Evolutionary conservation across 2,888 invertebrate genomes (phyloP).

Genomic region (Ormia ochracea): DNA sequence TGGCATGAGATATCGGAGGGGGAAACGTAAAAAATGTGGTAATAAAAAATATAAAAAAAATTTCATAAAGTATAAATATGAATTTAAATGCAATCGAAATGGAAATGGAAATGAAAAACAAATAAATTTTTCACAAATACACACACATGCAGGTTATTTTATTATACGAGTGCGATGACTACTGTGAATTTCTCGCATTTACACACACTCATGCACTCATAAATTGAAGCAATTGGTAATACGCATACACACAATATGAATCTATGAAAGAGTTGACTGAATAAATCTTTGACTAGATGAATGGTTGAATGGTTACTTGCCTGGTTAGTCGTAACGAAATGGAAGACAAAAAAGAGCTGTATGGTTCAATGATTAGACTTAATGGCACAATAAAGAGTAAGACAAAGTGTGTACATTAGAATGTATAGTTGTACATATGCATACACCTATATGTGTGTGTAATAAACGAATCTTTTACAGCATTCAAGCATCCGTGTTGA

Average conservation of each 20-base stretch:
- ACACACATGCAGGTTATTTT: constrained; percentile 43
- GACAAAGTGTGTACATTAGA: constrained; percentile 10
- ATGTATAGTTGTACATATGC: neutral
- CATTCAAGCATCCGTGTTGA: neutral
- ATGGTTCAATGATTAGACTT: constrained; percentile 58
- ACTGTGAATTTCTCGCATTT: neutral
- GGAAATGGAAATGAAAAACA: constrained; percentile 59
- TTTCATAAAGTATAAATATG: constrained; percentile 50
- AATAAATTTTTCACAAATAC: constrained; percentile 52
- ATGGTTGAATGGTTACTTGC: constrained; percentile 41
- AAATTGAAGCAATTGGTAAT: neutral
- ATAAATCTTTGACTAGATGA: constrained; percentile 42
- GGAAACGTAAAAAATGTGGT: constrained; percentile 11
- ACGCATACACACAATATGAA: neutral
- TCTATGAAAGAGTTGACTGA: constrained; percentile 49
- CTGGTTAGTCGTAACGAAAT: constrained; percentile 36
- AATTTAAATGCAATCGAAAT: constrained; percentile 59
- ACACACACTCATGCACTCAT: neutral
- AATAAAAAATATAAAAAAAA: constrained; percentile 4
- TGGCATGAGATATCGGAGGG: neutral
- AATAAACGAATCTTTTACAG: neutral
- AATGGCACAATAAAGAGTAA: constrained; percentile 53
- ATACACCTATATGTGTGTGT: neutral
- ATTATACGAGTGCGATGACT: neutral
- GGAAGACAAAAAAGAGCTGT: constrained; percentile 27